Evolutionary conservation across 2,797 vertebrate genomes (phyloP), one percentile per base, ranked within the genome.

Genomic region (Propithecus deckenii): DNA sequence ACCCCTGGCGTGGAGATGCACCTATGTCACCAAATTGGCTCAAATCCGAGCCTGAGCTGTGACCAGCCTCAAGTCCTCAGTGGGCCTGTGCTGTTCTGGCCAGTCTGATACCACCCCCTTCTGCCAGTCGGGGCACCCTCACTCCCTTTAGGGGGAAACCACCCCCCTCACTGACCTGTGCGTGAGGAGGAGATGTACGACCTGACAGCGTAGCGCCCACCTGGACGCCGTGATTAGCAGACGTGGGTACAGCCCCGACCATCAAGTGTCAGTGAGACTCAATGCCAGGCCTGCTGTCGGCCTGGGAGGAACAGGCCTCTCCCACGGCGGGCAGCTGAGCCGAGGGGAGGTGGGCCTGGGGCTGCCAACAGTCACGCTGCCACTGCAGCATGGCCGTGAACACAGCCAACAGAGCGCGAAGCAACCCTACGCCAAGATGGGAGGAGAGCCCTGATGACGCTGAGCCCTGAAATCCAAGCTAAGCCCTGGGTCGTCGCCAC

Each of bases 151-250:
- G 50, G 59, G 59, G 59, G n/a, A 50, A 57, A 15, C 1, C 41
- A 38, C 15, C 2, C 17, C 71, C 52, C n/a, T 14, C 35, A 30
- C 11, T 30, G 30, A 71, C 12, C n/a, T 38, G 7, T 6, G 50
- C 3, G 17, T 13, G 3, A 25, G 18, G 61, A 91, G 43, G 2
- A 81, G 48, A 41, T 5, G 7, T 5, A 13, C 14, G 32, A 6
- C 63, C 35, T 75, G 20, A 18, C 32, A 41, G 20, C n/a, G 9
- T 4, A 7, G 38, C 0, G 0, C 30, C 2, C 5, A 8, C 2
- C 28, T 0, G 0, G 25, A 81, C 86, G 52, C 9, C 61, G 61
- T 22, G 2, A 5, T 25, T 12, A 15, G 2, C 5, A 5, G 35
- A 43, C 8, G 6, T 13, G 11, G 25, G 12, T 38, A 35, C 7